Base-by-base conservation (phyloP, 1,140 invertebrate species). In the Zaprionus davidi region DNA sequence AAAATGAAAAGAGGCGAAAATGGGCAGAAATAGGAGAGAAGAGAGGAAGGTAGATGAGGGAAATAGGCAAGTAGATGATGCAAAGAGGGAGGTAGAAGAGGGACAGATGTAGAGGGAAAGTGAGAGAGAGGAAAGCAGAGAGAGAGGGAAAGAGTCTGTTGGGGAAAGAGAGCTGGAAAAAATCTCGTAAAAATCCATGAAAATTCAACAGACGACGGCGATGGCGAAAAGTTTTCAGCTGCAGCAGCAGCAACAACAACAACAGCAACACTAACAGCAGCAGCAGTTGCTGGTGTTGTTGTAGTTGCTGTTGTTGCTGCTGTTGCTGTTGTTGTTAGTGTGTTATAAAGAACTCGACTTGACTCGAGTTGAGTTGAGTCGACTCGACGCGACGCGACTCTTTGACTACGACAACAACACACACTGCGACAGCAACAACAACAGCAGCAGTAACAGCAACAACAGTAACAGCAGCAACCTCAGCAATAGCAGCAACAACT, bases 161-260 rank as follows among this genome's bases (percentile, higher is more conserved):
- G 31, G 31, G 53, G 62, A 57, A 34, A 46, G 31, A 22, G 22
- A 5, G 28, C 28, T 26, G 20, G n/a, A 11, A 36, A 69, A 87
- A 88, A 85, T 85, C 85, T 82, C 69, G 82, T 82, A 79, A 90
- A 88, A 88, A 88, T 90, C 81, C 86, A 88, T 85, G 86, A 88
- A 88, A 88, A 90, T 88, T 90, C 85, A 88, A 64, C 73, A 78
- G 84, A 76, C 86, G 81, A 79, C 76, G 57, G 67, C 76, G 57
- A 70, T 46, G 41, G 41, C 78, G 80, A 75, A 87, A 87, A 78
- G 55, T 84, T 79, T 81, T 69, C 51, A 46, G 68, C 49, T 55
- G 57, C 51, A 62, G 59, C 66, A 51, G 34, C 49, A 58, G 55
- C n/a, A 66, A 56, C 26, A 36, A 26, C 9, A 4, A 31, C 7